Evolutionary conservation across 2,888 invertebrate species (phyloP), one percentile per base, ranked within the genome.

Genomic region (Alitta virens): DNA sequence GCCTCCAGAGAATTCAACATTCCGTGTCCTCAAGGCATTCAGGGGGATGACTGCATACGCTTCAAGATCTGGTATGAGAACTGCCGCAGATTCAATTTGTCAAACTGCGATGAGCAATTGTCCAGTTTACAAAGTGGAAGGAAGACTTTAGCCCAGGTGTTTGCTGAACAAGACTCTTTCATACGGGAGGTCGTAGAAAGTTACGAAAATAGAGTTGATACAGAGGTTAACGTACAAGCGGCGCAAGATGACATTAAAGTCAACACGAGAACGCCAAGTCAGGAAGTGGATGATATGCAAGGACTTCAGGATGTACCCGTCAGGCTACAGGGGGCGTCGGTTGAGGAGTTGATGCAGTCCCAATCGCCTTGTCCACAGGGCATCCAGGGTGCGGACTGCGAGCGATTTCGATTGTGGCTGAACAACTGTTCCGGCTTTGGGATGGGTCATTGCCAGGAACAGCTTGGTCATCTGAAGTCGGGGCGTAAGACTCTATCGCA

Each of bases 301-400:
- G 55, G 55, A 3, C 46, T 46, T 12, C 14, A 26, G 16, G 42
- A 57, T 25, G 42, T 24, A 23, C 53, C 2, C 23, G 25, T 24
- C 23, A 24, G 16, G 9, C 33, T 40, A 3, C 40, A 12, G 27
- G 26, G 5, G 2, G 26, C 38, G 7, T 23, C 16, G 3, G 33
- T 63, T 43, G 56, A 43, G 25, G 7, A 33, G 12, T 7, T 33
- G 7, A 12, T 16, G 2, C 55, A 38, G 14, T 21, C 33, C 27
- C 38, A 50, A 14, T 38, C 24, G 33, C 75, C 76, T 0, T 75
- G 75, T 55, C 76, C 78, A 0, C 77, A 78, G 62, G 78, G 78
- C n/a, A 67, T 78, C 16, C 78, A 78, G 61, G 78, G 78, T 3
- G 71, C 72, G 3, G 75, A 76, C 40, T 76, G 76, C 64, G 75